Percentiles rank a stretch among this genome's conserved stretches.
phyloP scores from a whole-genome alignment of 35 echinoderm and acorn worm species.

The Anneissia japonica region DNA sequence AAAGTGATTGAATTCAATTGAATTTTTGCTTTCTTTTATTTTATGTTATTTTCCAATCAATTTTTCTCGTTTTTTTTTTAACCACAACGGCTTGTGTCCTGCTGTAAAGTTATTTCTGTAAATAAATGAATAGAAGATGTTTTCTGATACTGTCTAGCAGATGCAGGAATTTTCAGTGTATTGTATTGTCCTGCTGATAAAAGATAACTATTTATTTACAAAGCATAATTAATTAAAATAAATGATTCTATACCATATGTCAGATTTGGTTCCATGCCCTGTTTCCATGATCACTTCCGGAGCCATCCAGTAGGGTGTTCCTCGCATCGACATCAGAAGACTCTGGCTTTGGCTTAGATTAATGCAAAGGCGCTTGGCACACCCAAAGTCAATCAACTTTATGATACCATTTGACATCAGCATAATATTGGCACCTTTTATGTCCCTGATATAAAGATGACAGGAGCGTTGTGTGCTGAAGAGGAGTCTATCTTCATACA shows the following conservation, averaged over 20 bases:
- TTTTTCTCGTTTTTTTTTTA: neutral
- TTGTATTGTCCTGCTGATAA: too few relatives aligned
- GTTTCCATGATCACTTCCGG: constrained; percentile 97
- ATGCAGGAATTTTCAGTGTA: too few relatives aligned
- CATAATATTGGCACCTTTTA: constrained; percentile 99
- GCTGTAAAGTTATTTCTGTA: neutral
- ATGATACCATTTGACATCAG: constrained; percentile 94
- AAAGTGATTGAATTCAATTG: neutral
- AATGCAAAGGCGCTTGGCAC: constrained; percentile 80
- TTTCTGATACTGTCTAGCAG: too few relatives aligned
- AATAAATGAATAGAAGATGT: neutral
- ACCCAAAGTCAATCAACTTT: constrained; percentile 95
- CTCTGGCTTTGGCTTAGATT: constrained; percentile 90
- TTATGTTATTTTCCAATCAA: neutral
- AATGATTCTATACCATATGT: constrained; percentile 70
- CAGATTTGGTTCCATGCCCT: constrained; percentile 86
- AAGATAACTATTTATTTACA: too few relatives aligned
- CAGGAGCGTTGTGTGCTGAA: too few relatives aligned
- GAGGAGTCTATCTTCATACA: too few relatives aligned
- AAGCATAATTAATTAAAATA: too few relatives aligned
- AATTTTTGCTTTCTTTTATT: neutral
- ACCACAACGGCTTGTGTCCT: neutral
- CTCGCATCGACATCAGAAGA: constrained; percentile 91
- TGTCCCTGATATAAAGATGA: constrained; percentile 58
- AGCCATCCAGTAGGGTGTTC: constrained; percentile 97